Conservation (phyloP, 2,113 vertebrate species). For the Chaetura pelagica region DNA sequence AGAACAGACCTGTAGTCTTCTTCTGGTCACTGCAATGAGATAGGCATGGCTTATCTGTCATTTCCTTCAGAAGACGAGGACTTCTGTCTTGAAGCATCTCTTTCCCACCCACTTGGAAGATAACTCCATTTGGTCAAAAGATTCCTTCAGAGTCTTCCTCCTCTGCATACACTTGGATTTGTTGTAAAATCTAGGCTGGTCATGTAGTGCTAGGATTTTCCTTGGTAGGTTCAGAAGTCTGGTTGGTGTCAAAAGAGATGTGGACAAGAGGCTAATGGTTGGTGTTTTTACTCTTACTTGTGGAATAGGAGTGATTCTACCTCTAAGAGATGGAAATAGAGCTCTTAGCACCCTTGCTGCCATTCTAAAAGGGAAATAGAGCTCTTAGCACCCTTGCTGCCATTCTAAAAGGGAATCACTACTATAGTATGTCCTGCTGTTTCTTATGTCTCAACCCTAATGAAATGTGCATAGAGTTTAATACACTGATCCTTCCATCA, state of each 20-base stretch:
- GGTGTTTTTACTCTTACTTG: not conserved
- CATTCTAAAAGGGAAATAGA: not conserved
- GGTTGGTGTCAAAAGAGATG: not conserved
- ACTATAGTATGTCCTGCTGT: not conserved
- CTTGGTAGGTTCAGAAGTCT: not conserved
- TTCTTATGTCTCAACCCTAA: not conserved
- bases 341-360: not conserved
- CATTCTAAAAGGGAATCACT: not conserved
- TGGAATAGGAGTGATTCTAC: not conserved
- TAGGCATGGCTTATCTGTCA: not conserved
- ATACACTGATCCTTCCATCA: not conserved
- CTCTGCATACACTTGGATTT: not conserved
- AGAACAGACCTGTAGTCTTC: not conserved
- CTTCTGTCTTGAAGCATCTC: accelerated
- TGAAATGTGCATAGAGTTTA: not conserved
- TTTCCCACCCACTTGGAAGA: not conserved
- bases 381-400: not conserved
- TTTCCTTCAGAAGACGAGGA: not conserved
- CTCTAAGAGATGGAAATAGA: not conserved
- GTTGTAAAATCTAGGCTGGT: not conserved
- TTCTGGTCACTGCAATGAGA: not conserved
- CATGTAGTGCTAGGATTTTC: not conserved
- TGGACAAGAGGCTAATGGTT: not conserved
- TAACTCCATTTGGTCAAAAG: not conserved
- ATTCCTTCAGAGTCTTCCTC: not conserved